Evolutionary conservation across 1,140 invertebrate genomes (phyloP).

Genomic region (Argopecten irradians): DNA sequence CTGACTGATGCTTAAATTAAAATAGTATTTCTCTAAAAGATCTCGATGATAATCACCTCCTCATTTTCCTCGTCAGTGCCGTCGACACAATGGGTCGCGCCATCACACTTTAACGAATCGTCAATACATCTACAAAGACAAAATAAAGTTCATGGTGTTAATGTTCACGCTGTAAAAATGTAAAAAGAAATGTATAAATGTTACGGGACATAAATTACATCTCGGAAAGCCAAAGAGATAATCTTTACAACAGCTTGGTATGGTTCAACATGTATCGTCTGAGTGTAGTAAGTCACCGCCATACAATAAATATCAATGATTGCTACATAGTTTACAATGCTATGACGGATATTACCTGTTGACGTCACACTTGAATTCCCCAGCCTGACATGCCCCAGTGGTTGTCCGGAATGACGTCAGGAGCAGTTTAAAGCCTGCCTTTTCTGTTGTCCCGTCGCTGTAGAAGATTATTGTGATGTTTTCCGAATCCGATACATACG

Average conservation of each 20-base stretch:
- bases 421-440: background rate
- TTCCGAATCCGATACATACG: background rate
- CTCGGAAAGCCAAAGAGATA: no score
- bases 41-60: background rate
- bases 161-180: no score
- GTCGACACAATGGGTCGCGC: background rate
- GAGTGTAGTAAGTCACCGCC: no score
- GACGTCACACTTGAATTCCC: background rate
- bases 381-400: background rate
- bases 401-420: background rate
- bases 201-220: no score
- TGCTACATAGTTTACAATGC: no score
- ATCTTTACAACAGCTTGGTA: no score
- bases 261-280: no score
- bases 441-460: background rate
- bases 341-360: background rate
- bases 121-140: background rate
- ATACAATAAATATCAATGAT: no score
- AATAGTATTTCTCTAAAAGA: no score
- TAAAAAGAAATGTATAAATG: no score
- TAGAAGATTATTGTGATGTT: constrained; percentile 10
- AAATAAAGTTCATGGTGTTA: no score
- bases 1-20: no score
- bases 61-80: background rate
- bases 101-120: background rate